These are phyloP conservation scores for Acanthosoma haemorrhoidale DNA, from an alignment of 2,888 invertebrate genomes.

Conservation along the genomic window DNA sequence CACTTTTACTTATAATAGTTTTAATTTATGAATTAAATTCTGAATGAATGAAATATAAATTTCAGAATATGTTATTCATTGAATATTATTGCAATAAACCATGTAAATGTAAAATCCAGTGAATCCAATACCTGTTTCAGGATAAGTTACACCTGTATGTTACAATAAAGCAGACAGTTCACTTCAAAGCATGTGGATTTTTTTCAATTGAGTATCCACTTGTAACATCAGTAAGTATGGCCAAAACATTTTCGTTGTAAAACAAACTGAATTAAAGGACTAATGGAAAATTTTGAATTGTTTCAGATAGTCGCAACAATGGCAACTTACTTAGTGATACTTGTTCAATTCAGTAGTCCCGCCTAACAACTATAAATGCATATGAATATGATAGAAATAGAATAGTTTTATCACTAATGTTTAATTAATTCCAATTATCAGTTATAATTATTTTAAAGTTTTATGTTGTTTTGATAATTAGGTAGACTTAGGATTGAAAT, in stretches of 20 bases:
- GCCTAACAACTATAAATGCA: too few relatives aligned
- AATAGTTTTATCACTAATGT: too few relatives aligned
- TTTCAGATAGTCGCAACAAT: conserved; percentile 23
- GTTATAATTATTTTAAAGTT: too few relatives aligned
- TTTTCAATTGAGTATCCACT: conserved; percentile 6
- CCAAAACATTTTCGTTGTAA: too few relatives aligned
- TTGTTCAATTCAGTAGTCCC: conserved; percentile 21
- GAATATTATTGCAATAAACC: not conserved
- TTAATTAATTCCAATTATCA: too few relatives aligned
- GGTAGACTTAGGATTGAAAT: too few relatives aligned
- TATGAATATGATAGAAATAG: too few relatives aligned
- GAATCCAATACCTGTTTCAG: not conserved
- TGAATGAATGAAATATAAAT: not conserved
- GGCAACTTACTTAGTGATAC: conserved; percentile 13
- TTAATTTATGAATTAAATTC: not conserved
- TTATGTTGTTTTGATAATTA: too few relatives aligned
- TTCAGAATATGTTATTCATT: not conserved
- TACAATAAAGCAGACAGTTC: conserved; percentile 13
- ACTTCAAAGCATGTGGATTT: conserved; percentile 24
- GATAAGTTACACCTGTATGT: conserved; percentile 3
- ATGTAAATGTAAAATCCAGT: too few relatives aligned
- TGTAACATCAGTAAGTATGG: conserved; percentile 23
- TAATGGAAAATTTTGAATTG: not conserved
- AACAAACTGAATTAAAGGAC: not conserved
- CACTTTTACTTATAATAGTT: not conserved